Evolutionary conservation across 2,888 invertebrate species (phyloP).

Genomic region (Metallyticus violacea): DNA sequence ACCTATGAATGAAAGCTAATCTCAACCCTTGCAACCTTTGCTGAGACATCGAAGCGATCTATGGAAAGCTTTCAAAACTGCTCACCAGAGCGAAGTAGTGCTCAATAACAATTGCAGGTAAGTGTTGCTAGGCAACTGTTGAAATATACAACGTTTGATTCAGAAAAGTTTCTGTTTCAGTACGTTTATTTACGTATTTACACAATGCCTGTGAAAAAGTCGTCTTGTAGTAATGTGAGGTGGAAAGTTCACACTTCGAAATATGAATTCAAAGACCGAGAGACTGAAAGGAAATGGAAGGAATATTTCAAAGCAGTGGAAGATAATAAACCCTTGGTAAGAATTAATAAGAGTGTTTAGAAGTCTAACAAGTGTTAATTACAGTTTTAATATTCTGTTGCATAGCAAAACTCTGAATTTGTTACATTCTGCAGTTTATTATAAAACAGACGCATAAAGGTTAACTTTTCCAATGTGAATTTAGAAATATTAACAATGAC

Average conservation of each 20-base stretch:
- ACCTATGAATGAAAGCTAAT: too few relatives aligned
- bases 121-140: neutral
- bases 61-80: neutral
- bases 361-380: too few relatives aligned
- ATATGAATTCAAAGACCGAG: neutral
- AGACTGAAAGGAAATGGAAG: neutral
- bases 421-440: too few relatives aligned
- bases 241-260: neutral
- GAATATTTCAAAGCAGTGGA: neutral
- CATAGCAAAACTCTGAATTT: too few relatives aligned
- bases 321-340: neutral
- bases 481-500: too few relatives aligned
- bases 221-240: neutral
- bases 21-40: neutral
- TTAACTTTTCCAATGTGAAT: too few relatives aligned
- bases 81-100: neutral
- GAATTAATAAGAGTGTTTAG: too few relatives aligned
- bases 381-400: too few relatives aligned
- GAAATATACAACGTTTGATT: too few relatives aligned
- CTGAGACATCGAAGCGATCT: neutral
- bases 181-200: too few relatives aligned
- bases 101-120: neutral
- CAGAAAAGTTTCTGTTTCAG: too few relatives aligned
- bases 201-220: neutral
- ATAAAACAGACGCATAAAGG: too few relatives aligned